Percentiles rank a stretch among this genome's conserved stretches.
phyloP scores from a whole-genome alignment of 2,113 vertebrate genomes.

The Oophaga pumilio region DNA sequence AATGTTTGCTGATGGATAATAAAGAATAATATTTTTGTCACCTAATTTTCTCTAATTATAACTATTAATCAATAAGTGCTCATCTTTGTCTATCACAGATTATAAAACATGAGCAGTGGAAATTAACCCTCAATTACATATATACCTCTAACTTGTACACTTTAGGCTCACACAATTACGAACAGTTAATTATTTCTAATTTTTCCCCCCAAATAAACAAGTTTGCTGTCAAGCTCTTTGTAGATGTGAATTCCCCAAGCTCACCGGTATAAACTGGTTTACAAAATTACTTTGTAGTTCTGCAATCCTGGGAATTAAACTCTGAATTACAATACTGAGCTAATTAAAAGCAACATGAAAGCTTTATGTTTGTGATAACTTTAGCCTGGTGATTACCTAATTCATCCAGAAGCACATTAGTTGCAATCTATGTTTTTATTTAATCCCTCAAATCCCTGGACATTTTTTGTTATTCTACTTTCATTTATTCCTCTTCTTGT shows the following conservation, averaged over 20 bases:
- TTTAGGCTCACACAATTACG: background rate
- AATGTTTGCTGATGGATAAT: background rate
- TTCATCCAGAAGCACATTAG: background rate
- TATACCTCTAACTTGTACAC: background rate
- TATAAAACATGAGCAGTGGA: background rate
- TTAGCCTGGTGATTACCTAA: background rate
- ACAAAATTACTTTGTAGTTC: background rate
- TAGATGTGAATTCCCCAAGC: constrained; percentile 3
- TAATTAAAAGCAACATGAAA: constrained; percentile 41
- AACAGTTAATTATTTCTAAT: background rate
- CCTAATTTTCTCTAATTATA: background rate
- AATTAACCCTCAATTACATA: background rate
- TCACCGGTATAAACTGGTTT: background rate
- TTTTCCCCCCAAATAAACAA: background rate
- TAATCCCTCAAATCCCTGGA: no score
- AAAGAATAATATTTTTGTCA: background rate
- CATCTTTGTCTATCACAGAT: background rate
- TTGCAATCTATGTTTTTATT: background rate
- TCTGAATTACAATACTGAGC: constrained; percentile 38
- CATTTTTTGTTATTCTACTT: no score
- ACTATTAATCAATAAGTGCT: background rate
- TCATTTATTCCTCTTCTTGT: no score
- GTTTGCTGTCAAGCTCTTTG: background rate
- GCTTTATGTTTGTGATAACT: constrained; percentile 27
- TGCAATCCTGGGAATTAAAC: background rate